Evolutionary conservation across 2,888 invertebrate species (phyloP), one percentile per base, ranked within the genome.

Genomic region (Frankliniella fusca): DNA sequence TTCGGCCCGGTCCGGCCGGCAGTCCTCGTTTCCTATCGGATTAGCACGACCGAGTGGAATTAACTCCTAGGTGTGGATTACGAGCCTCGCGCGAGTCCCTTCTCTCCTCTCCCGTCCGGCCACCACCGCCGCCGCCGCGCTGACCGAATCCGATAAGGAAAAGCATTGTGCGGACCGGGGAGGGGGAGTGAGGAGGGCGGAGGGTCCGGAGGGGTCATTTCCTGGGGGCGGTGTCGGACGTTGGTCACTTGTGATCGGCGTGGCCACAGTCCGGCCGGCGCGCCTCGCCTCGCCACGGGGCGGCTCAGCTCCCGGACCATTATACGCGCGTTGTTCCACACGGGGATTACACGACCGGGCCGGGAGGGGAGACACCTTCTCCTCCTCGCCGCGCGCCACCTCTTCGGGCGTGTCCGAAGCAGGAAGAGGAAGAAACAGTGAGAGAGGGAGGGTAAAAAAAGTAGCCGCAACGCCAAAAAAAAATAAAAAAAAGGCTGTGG

Each of bases 241-340:
- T 76, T 76, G 70, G 70, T 76, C 70, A 76, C 70, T 76, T 76
- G 70, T 76, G 70, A 76, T 76, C 38, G 38, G 38, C 38, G 38
- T 38, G 38, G 38, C 38, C 70, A 61, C 61, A 61, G 61, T 38
- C 38, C 38, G 38, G 70, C 70, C n/a, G 70, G 23, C 38, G 38
- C 38, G 38, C 38, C 38, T 3, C 38, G 38, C 38, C n/a, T 9
- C 70, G 70, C 70, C 70, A n/a, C 70, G 27, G 70, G 70, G 23
- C 10, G n/a, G n/a, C n/a, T 12, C 70, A 12, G 70, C 70, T 27
- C 70, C 12, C 70, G 70, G 70, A 23, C 70, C 70, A 76, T 76
- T 76, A 76, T 76, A 76, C 70, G 70, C 70, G 70, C 70, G 70
- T 76, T 76, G 70, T 76, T 76, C 70, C 70, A 76, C 70, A 76